These are phyloP conservation scores for Fregata magnificens DNA, from an alignment of 2,113 vertebrate species.

Conservation along the genomic window DNA sequence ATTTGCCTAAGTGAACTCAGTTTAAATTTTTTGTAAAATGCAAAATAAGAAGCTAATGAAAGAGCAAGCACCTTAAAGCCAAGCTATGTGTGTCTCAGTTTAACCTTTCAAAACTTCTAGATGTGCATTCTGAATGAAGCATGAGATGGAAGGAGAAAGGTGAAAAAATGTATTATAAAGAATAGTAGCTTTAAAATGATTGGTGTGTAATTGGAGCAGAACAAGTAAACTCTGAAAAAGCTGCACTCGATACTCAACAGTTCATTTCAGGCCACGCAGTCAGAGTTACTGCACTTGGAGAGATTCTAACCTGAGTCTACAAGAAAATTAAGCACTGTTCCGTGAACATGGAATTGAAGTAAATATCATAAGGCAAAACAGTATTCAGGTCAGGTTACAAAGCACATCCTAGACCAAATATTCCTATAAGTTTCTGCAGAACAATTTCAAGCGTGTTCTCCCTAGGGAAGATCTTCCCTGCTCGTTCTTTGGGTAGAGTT, in stretches of 20 bases:
- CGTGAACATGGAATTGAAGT: background rate
- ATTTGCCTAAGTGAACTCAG: background rate
- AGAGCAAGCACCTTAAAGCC: slow-evolving; percentile 5
- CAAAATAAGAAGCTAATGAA: background rate
- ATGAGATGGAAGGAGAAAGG: background rate
- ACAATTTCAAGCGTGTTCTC: background rate
- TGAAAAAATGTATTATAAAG: background rate
- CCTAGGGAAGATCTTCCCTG: background rate
- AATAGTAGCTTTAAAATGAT: background rate
- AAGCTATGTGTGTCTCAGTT: background rate
- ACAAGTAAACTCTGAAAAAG: slow-evolving; percentile 15
- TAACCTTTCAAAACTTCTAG: slow-evolving; percentile 7
- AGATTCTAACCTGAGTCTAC: background rate
- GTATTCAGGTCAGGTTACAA: background rate
- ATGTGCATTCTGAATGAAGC: background rate
- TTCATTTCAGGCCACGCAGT: background rate
- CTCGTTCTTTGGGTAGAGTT: background rate
- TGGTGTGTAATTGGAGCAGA: slow-evolving; percentile 6
- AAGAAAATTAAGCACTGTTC: background rate
- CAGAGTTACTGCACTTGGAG: background rate
- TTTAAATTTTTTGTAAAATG: background rate
- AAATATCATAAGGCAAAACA: background rate
- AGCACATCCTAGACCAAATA: background rate
- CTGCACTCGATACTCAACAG: background rate
- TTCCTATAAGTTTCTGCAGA: background rate